These are phyloP conservation scores for Parasteatoda tepidariorum DNA, from an alignment of 1,140 invertebrate genomes.

Conservation along the genomic window DNA sequence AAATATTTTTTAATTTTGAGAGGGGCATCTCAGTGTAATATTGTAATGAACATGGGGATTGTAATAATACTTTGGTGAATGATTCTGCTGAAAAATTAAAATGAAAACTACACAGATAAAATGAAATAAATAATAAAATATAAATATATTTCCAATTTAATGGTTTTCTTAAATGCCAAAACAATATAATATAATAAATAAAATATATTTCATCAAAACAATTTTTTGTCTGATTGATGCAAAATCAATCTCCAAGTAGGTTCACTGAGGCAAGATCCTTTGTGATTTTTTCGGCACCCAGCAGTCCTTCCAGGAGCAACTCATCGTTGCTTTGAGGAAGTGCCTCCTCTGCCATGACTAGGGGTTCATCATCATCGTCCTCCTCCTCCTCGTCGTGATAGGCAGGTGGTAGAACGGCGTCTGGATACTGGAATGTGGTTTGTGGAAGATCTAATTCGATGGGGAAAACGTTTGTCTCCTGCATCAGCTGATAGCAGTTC, in stretches of 20 bases:
- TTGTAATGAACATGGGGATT: no score
- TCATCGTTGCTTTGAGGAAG: constrained; percentile 20
- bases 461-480: constrained; percentile 87
- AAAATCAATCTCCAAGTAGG: constrained; percentile 21
- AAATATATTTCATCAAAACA: no score
- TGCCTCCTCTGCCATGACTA: constrained; percentile 56
- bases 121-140: no score
- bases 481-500: constrained; percentile 74
- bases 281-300: constrained; percentile 6
- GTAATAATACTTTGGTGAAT: no score
- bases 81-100: no score
- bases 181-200: no score
- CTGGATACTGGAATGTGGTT: constrained; percentile 79
- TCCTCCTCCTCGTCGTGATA: constrained; percentile 61
- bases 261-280: constrained; percentile 23
- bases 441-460: constrained; percentile 95
- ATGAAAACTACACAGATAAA: no score
- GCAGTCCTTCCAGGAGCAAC: constrained; percentile 4
- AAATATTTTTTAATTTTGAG: no score
- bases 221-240: no score
- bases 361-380: constrained; percentile 54
- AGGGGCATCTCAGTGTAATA: no score
- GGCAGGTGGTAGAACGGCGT: constrained; percentile 8
- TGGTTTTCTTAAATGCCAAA: no score
- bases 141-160: no score